Evolutionary conservation across 2,113 vertebrate genomes (phyloP).

Genomic region (Collichthys lucidus): DNA sequence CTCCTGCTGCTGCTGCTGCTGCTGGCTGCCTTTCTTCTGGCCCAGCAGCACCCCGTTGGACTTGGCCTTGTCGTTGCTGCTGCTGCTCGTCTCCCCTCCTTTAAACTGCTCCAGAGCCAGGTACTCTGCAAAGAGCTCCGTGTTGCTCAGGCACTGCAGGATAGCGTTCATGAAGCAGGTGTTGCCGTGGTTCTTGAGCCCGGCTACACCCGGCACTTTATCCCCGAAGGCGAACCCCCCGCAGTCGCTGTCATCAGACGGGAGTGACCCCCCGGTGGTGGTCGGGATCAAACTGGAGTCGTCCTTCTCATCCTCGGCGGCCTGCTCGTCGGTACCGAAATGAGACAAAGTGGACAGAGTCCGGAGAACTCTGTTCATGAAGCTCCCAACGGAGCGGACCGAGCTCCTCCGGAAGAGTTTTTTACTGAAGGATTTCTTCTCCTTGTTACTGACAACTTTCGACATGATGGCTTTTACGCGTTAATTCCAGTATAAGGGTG

Average conservation of each 20-base stretch:
- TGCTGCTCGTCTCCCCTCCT: slow-evolving; percentile 61
- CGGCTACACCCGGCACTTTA: slow-evolving; percentile 91
- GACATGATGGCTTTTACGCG: slow-evolving; percentile 71
- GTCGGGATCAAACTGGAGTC: slow-evolving; percentile 79
- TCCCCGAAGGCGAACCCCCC: slow-evolving; percentile 80
- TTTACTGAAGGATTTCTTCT: slow-evolving; percentile 92
- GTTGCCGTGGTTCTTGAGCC: slow-evolving; percentile 98
- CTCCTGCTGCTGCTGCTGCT: slow-evolving; percentile 68
- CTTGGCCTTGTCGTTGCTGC: slow-evolving; percentile 66
- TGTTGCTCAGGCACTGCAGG: slow-evolving; percentile 98
- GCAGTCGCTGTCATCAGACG: slow-evolving; percentile 81
- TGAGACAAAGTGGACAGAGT: slow-evolving; percentile 92
- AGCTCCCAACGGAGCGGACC: slow-evolving; percentile 90
- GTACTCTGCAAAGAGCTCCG: slow-evolving; percentile 96
- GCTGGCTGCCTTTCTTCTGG: slow-evolving; percentile 67
- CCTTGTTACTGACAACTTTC: slow-evolving; percentile 86
- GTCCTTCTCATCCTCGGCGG: slow-evolving; percentile 80
- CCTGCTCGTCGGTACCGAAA: slow-evolving; percentile 86
- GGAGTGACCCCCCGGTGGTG: slow-evolving; percentile 73
- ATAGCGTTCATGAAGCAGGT: slow-evolving; percentile 99
- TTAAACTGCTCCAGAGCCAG: slow-evolving; percentile 93
- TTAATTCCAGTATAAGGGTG: slow-evolving; percentile 25
- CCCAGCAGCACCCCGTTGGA: slow-evolving; percentile 77
- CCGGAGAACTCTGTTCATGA: slow-evolving; percentile 91
- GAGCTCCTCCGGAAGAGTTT: slow-evolving; percentile 90